phyloP scores from a whole-genome alignment of 2,797 vertebrate genomes.

The Tokudaia muenninki region DNA sequence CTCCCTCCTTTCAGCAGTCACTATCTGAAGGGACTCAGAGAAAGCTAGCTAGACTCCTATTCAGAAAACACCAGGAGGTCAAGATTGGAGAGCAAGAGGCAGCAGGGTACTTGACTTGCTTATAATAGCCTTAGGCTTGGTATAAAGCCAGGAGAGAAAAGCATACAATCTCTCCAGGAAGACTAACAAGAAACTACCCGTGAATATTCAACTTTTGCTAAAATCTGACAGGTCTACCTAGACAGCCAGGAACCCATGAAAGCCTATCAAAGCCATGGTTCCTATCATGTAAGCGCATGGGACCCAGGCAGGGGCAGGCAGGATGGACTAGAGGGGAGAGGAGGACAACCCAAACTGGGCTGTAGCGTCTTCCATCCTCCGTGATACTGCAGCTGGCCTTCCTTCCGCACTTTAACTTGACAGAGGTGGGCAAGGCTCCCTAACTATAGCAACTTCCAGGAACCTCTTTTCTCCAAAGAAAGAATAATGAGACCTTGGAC shows the following conservation, averaged over 20 bases:
- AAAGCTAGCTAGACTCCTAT: not conserved
- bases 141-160: not conserved
- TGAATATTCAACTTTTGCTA: not conserved
- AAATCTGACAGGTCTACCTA: not conserved
- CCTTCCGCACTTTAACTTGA: not conserved
- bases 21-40: conserved; percentile 29
- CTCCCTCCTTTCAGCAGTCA: not conserved
- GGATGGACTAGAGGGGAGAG: not conserved
- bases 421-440: not conserved
- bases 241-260: not conserved
- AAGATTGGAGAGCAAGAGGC: not conserved
- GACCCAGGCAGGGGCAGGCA: not conserved
- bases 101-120: conserved; percentile 1
- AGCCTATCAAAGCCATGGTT: not conserved
- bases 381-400: not conserved
- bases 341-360: not conserved
- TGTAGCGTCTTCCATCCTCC: not conserved
- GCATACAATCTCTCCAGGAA: not conserved
- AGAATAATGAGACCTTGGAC: not conserved
- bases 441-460: conserved; percentile 25
- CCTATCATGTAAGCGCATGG: not conserved
- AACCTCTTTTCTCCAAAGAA: conserved; percentile 16
- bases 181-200: not conserved
- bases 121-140: conserved; percentile 24
- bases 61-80: not conserved